Conservation (phyloP, 2,113 vertebrate species). For the Charina bottae region DNA sequence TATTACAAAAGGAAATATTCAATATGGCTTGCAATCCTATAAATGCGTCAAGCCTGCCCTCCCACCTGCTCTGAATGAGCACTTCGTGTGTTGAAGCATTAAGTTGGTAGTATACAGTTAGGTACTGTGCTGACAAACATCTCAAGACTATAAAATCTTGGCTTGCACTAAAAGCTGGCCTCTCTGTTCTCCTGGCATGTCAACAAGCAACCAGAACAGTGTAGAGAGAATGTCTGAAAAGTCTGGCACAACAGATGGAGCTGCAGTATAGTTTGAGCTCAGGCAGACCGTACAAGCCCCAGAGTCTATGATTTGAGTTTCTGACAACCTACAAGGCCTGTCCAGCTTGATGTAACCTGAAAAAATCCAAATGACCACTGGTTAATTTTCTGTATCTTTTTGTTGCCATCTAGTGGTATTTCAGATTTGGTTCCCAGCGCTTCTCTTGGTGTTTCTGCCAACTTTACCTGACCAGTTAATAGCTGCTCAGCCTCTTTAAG, state of each 20-base stretch:
- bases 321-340: not conserved
- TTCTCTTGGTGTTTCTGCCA: too few relatives aligned
- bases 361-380: too few relatives aligned
- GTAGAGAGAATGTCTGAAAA: not conserved
- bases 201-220: not conserved
- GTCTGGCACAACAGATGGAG: too few relatives aligned
- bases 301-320: not conserved
- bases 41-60: not conserved
- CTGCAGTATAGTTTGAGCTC: not conserved
- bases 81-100: too few relatives aligned
- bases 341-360: too few relatives aligned
- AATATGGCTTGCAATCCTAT: accelerated
- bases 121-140: not conserved
- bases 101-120: too few relatives aligned
- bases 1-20: not conserved
- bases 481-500: too few relatives aligned
- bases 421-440: too few relatives aligned
- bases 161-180: not conserved
- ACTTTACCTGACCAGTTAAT: too few relatives aligned
- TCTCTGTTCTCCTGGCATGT: not conserved
- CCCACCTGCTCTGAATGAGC: too few relatives aligned
- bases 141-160: not conserved
- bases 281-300: not conserved
- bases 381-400: too few relatives aligned
- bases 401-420: too few relatives aligned